Percentiles rank a stretch among this genome's conserved stretches.
phyloP scores from a whole-genome alignment of 2,113 vertebrate genomes.

The Cyrtonyx montezumae region DNA sequence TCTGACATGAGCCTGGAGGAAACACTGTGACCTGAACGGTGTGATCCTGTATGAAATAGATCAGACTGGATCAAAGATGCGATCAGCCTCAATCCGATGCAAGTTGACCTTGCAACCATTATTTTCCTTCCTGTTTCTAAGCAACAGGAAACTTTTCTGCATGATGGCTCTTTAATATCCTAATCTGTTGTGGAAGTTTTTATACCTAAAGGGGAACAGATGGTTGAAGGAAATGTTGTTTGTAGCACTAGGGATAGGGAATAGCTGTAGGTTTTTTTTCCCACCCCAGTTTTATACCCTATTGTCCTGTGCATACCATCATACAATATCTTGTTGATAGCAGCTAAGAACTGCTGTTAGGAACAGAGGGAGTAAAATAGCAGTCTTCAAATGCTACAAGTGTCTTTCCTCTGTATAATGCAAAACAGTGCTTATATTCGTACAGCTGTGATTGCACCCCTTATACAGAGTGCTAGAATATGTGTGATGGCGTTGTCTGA shows the following conservation, averaged over 20 bases:
- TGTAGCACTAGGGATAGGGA: neutral
- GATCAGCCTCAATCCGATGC: neutral
- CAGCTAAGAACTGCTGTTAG: neutral
- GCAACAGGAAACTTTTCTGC: constrained; percentile 56
- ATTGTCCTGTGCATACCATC: neutral
- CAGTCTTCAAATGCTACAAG: neutral
- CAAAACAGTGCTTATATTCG: neutral
- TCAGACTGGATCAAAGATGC: constrained; percentile 10
- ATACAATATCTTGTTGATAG: neutral
- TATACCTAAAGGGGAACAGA: constrained; percentile 50
- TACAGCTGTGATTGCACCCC: neutral
- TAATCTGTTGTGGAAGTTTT: constrained; percentile 32
- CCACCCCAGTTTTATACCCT: neutral
- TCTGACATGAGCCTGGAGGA: neutral
- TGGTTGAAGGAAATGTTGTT: constrained; percentile 58
- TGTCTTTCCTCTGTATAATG: neutral
- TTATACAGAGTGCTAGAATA: neutral
- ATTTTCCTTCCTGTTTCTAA: constrained; percentile 61
- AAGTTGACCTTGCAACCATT: constrained; percentile 34
- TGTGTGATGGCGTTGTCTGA: neutral
- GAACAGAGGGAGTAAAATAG: neutral
- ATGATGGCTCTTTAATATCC: constrained; percentile 47
- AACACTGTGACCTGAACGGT: neutral
- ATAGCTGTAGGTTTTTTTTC: neutral
- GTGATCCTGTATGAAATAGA: neutral